phyloP scores from a whole-genome alignment of 2,888 invertebrate species.

The Nomada fabriciana region DNA sequence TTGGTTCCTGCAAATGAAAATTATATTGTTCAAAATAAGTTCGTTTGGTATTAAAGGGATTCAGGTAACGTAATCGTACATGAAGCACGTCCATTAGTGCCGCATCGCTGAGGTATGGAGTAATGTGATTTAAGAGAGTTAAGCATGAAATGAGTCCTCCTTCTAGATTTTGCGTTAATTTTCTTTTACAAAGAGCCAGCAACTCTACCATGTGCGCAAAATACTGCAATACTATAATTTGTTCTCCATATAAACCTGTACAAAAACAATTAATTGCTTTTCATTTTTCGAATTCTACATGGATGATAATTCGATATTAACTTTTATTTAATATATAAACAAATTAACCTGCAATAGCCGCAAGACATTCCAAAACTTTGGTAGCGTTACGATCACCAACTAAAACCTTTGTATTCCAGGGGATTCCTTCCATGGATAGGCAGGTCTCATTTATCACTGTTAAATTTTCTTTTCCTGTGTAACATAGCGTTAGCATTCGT shows the following conservation, averaged over 20 bases:
- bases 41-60: neutral
- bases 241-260: conserved; percentile 93
- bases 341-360: conserved; percentile 91
- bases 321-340: neutral
- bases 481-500: conserved; percentile 97
- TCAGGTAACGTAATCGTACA: conserved; percentile 84
- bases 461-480: conserved; percentile 93
- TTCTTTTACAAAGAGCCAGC: conserved; percentile 91
- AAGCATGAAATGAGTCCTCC: conserved; percentile 94
- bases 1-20: conserved; percentile 89
- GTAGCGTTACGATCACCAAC: conserved; percentile 92
- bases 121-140: conserved; percentile 91
- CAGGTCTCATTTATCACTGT: conserved; percentile 84
- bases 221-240: conserved; percentile 94
- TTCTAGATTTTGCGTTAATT: conserved; percentile 93
- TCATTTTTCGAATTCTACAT: neutral
- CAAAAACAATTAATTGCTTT: conserved; percentile 47
- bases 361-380: conserved; percentile 96
- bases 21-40: neutral
- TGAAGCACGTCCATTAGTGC: conserved; percentile 95
- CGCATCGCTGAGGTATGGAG: conserved; percentile 93
- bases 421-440: conserved; percentile 85
- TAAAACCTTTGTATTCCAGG: conserved; percentile 88
- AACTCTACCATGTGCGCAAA: conserved; percentile 95
- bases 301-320: neutral